Percentiles rank a stretch among this genome's conserved stretches.
Conservation (phyloP, 2,797 vertebrate genomes). For the Sparus aurata region DNA sequence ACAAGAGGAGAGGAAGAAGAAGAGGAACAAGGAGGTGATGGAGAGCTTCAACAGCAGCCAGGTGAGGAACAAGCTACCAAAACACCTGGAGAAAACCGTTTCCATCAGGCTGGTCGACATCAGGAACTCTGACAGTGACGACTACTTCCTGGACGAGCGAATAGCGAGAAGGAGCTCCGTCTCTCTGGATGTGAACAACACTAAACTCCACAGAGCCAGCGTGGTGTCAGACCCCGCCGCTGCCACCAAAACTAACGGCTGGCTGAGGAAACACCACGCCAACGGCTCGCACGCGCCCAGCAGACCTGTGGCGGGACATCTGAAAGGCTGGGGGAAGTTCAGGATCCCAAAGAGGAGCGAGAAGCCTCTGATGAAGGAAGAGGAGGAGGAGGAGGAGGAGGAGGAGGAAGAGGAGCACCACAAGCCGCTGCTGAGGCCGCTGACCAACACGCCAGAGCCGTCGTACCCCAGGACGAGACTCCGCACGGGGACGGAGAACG, state of each 20-base stretch:
- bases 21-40: conserved; percentile 79
- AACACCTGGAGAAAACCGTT: conserved; percentile 86
- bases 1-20: conserved; percentile 82
- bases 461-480: conserved; percentile 84
- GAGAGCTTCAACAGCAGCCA: conserved; percentile 81
- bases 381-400: conserved; percentile 54
- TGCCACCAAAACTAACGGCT: conserved; percentile 85
- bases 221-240: conserved; percentile 71
- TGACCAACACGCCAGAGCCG: conserved; percentile 74
- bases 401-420: conserved; percentile 16
- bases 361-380: conserved; percentile 69
- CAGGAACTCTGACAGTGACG: conserved; percentile 75
- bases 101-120: conserved; percentile 87
- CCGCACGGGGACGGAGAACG: conserved; percentile 86
- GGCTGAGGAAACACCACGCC: conserved; percentile 81
- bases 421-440: conserved; percentile 64
- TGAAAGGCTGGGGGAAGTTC: conserved; percentile 96
- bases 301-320: conserved; percentile 82
- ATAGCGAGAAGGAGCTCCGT: conserved; percentile 50
- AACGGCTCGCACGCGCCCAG: conserved; percentile 83
- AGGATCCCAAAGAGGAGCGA: conserved; percentile 95
- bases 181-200: conserved; percentile 49
- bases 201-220: conserved; percentile 39
- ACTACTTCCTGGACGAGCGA: conserved; percentile 70
- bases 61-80: conserved; percentile 81